A percentile compares a stretch with the other conserved stretches of the same genome.
phyloP scores from a whole-genome alignment of 1,140 invertebrate species.

The Asbolus verrucosus region DNA sequence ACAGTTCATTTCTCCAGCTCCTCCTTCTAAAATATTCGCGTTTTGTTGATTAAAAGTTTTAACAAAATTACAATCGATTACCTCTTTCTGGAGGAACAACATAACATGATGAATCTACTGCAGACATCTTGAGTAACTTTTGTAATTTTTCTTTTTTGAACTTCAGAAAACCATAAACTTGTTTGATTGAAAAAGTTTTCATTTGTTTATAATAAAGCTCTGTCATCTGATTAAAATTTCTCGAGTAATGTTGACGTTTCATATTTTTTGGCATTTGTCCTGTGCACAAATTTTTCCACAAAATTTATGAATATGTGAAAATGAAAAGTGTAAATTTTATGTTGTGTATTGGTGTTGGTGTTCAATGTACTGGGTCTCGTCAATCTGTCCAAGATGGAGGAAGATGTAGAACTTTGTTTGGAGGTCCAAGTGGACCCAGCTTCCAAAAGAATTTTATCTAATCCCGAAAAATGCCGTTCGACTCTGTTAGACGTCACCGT shows the following conservation, averaged over 20 bases:
- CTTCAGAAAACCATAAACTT: conserved; percentile 10
- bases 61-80: not conserved
- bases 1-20: conserved; percentile 36
- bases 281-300: conserved; percentile 42
- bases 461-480: conserved; percentile 52
- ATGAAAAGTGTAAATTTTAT: conserved; percentile 41
- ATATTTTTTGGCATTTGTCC: conserved; percentile 44
- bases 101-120: not conserved
- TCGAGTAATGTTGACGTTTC: conserved; percentile 42
- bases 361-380: conserved; percentile 4
- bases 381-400: conserved; percentile 43
- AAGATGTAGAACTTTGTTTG: conserved; percentile 52
- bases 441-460: conserved; percentile 53
- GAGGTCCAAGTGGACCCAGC: conserved; percentile 57
- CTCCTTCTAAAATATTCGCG: conserved; percentile 39
- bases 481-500: conserved; percentile 56
- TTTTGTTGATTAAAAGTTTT: not conserved
- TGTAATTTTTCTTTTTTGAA: not conserved
- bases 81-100: conserved; percentile 1
- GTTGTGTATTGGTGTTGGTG: conserved; percentile 10
- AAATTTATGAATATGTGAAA: conserved; percentile 49
- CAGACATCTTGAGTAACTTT: conserved; percentile 1
- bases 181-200: conserved; percentile 28
- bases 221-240: not conserved
- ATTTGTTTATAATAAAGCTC: not conserved